Evolutionary conservation across 2,888 invertebrate species (phyloP), one percentile per base, ranked within the genome.

Genomic region (Microplitis manilae): DNA sequence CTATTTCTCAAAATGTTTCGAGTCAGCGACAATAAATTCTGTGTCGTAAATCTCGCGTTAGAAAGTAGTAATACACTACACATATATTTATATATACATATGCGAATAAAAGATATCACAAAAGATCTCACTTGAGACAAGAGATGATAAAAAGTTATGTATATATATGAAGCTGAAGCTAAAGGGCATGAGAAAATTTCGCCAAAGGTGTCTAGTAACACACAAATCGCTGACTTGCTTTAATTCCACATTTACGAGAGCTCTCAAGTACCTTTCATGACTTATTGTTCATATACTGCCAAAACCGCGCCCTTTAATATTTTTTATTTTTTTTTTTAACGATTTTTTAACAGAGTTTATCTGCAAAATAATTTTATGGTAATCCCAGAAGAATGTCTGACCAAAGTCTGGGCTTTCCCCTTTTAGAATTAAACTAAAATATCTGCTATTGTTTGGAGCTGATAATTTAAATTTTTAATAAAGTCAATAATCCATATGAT

Each of bases 21-120:
- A 61, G 65, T 77, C 73, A 68, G 77, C 69, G 8, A 38, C 50
- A 73, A 72, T 72, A 68, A 67, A 77, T 73, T 39, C 61, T 20
- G 40, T 15, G n/a, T 76, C 71, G 60, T 72, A 72, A 76, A 76
- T 77, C 68, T 39, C 73, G 62, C 80, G 80, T 81, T 78, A 76
- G 79, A 77, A 80, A 83, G 81, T 83, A 81, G 82, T 84, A 84
- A 76, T 77, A 80, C 68, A 74, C 68, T n/a, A 70, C 38, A 67
- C 13, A 13, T n/a, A 50, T 50, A 50, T 13, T 13, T 50, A 50
- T 50, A 13, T 9, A 50, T 50, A 13, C 6, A 13, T 9, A 13
- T 50, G 8, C 13, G 50, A 13, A 13, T 50, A 50, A 50, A 2
- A 50, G 4, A 50, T 50, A 50, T 13, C 8, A 50, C 9, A 9